phyloP scores from a whole-genome alignment of 2,113 vertebrate genomes.

The Sminthopsis crassicaudata region DNA sequence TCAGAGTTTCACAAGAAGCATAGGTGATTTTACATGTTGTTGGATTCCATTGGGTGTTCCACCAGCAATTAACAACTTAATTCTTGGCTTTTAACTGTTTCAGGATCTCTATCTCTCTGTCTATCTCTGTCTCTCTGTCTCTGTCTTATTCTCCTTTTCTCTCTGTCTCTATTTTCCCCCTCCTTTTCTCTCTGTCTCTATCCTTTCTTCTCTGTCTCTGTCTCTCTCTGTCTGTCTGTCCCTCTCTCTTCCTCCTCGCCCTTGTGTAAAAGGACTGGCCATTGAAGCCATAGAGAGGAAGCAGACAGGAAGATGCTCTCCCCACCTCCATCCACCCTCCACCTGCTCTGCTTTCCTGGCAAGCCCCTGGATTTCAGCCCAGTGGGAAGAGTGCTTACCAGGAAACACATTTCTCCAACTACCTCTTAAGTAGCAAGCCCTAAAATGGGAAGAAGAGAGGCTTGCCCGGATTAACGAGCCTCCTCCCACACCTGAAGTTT shows the following conservation, averaged over 20 bases:
- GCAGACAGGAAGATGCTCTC: not conserved
- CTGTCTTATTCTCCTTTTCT: no score
- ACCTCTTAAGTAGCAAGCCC: not conserved
- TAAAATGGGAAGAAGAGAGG: not conserved
- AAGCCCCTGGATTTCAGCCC: not conserved
- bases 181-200: no score
- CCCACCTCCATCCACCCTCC: not conserved
- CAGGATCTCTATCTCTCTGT: not conserved
- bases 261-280: not conserved
- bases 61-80: slow-evolving; percentile 21
- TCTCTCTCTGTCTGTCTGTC: not conserved
- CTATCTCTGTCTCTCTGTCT: not conserved
- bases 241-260: no score
- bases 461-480: not conserved
- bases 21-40: slow-evolving; percentile 45
- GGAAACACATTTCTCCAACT: not conserved
- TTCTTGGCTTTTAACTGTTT: slow-evolving; percentile 47
- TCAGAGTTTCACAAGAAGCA: slow-evolving; percentile 43
- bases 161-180: not conserved
- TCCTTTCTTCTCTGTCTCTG: not conserved
- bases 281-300: not conserved
- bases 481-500: not conserved
- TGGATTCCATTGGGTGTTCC: slow-evolving; percentile 9
- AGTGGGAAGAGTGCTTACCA: not conserved
- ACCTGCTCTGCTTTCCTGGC: not conserved